Percentiles rank a stretch among this genome's conserved stretches.
Evolutionary conservation across 2,113 vertebrate species (phyloP).

Genomic region (Megaleporinus macrocephalus): DNA sequence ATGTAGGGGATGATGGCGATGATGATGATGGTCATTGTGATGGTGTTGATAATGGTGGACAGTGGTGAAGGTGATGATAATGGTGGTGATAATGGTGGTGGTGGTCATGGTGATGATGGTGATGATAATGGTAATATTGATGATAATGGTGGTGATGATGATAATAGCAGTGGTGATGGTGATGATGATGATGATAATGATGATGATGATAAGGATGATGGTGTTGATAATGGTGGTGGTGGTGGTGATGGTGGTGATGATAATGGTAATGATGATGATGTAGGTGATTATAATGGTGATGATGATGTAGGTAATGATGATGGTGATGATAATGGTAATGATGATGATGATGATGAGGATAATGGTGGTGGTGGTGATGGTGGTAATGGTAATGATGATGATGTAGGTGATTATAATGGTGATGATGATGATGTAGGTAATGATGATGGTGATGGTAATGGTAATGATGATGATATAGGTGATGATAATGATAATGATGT

Average conservation of each 20-base stretch:
- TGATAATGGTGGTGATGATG: neutral
- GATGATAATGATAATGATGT: conserved; percentile 26
- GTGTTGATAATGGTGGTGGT: no score
- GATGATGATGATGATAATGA: neutral
- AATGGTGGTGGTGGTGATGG: no score
- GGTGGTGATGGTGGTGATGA: neutral
- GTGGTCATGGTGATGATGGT: neutral
- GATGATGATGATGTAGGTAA: conserved; percentile 10
- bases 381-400: neutral
- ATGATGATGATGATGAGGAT: conserved; percentile 35
- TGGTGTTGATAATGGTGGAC: no score
- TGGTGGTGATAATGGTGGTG: conserved; percentile 30
- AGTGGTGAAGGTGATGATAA: neutral
- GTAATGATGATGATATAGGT: conserved; percentile 2
- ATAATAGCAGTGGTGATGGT: conserved; percentile 36
- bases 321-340: neutral
- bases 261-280: conserved; percentile 31
- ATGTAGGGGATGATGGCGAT: conserved; percentile 39
- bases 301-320: conserved; percentile 40
- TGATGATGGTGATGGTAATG: conserved; percentile 20
- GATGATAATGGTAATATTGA: conserved; percentile 43
- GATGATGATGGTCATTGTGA: conserved; percentile 14
- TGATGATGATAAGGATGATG: conserved; percentile 38
- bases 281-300: no score
- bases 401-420: no score